Evolutionary conservation across 2,888 invertebrate species (phyloP), one percentile per base, ranked within the genome.

Genomic region (Hermaeophaga mercurialis): DNA sequence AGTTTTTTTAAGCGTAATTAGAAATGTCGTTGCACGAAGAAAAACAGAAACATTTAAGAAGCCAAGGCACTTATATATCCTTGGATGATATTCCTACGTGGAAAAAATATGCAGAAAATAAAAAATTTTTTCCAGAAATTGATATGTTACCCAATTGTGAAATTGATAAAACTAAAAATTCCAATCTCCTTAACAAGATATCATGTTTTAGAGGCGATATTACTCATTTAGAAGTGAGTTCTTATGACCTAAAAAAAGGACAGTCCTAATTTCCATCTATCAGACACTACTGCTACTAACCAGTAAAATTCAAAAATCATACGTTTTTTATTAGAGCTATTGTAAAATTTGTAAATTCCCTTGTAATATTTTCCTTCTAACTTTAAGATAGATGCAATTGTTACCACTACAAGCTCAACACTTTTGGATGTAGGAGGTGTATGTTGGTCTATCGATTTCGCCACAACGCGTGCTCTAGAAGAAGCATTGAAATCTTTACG

Each of bases 401-500:
- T 94, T 0, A 95, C 95, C 81, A 94, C 95, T 24, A 95, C 95
- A 0, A 95, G 95, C 77, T 82, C 82, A 0, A 75, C 77, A 14
- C 78, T 94, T 36, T 75, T 82, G 41, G 91, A 91, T 6, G 94
- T 94, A 17, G 93, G 93, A 18, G 94, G 94, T 74, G 94, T 95
- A 14, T 94, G 94, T 78, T 94, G 94, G 28, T 93, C 92, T 4
- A 95, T 95, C 68, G 94, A 95, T 72, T 76, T 82, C 58, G 90
- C 87, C 1, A 94, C 94, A 26, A 94, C 94, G 1, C 75, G 79
- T 1, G 73, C 79, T 41, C 79, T 91, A 39, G 79, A 82, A 73
- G 81, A 83, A 58, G 94, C 94, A 79, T 93, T 93, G 72, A 71
- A 77, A 36, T 81, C 85, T 1, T 78, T 94, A 1, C 79, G 81